These are phyloP conservation scores for Hydrocynus forskahlii DNA, from an alignment of 2,797 vertebrate genomes.

Conservation along the genomic window DNA sequence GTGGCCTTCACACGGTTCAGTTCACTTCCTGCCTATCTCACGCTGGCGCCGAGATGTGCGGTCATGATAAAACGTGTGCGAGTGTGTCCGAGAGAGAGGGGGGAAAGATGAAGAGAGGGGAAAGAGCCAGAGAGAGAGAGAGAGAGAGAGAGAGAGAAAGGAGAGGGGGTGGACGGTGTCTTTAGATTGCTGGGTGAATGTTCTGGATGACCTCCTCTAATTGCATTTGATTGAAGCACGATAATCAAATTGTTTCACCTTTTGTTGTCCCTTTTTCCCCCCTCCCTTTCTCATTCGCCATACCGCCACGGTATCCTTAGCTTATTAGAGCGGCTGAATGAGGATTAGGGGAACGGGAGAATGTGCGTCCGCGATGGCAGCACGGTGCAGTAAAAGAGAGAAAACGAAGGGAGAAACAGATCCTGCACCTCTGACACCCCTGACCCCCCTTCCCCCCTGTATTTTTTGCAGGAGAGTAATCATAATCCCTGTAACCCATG, in stretches of 20 bases:
- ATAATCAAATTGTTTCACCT: slow-evolving; percentile 73
- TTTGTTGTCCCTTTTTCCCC: slow-evolving; percentile 58
- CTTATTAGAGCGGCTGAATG: slow-evolving; percentile 55
- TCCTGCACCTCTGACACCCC: neutral
- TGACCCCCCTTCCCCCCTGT: slow-evolving; percentile 18
- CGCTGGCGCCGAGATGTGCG: slow-evolving; percentile 18
- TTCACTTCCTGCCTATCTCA: slow-evolving; percentile 27
- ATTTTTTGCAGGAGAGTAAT: slow-evolving; percentile 62
- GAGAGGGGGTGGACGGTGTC: slow-evolving; percentile 60
- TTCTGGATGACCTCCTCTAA: slow-evolving; percentile 74
- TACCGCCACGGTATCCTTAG: slow-evolving; percentile 29
- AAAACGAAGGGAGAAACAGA: slow-evolving; percentile 57
- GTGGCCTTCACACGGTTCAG: slow-evolving; percentile 19
- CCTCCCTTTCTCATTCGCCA: slow-evolving; percentile 24
- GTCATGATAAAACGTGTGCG: slow-evolving; percentile 23
- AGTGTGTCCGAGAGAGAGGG: neutral
- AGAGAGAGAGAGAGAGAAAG: slow-evolving; percentile 34
- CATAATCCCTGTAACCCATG: slow-evolving; percentile 57
- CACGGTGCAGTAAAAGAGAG: slow-evolving; percentile 38
- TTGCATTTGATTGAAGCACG: slow-evolving; percentile 72
- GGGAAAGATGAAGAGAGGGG: slow-evolving; percentile 14
- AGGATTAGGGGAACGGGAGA: slow-evolving; percentile 55
- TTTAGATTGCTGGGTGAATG: slow-evolving; percentile 71
- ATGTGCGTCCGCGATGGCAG: slow-evolving; percentile 8
- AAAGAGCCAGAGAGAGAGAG: slow-evolving; percentile 55